These are phyloP conservation scores for Notothenia rossii DNA, from an alignment of 2,113 vertebrate species.

Conservation along the genomic window DNA sequence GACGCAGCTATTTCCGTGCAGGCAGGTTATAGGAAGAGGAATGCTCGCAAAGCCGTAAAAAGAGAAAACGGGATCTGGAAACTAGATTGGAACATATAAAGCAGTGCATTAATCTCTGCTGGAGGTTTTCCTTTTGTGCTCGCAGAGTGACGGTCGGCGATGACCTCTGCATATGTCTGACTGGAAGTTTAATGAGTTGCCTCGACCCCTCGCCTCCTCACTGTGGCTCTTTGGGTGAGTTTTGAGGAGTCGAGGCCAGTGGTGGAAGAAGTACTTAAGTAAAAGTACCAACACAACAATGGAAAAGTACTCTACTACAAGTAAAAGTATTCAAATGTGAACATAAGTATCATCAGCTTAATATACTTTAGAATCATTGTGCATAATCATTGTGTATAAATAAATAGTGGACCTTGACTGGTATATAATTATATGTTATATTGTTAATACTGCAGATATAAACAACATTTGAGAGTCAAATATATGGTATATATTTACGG, in stretches of 20 bases:
- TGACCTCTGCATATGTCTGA: constrained; percentile 68
- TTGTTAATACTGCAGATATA: too few species aligned
- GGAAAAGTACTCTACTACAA: not conserved
- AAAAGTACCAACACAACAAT: not conserved
- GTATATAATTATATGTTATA: not conserved
- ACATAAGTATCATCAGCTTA: not conserved
- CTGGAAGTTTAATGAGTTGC: constrained; percentile 46
- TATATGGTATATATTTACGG: too few species aligned
- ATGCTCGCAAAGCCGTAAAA: constrained; percentile 76
- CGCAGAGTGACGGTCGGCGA: constrained; percentile 7
- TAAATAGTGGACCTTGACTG: not conserved
- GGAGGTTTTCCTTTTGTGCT: constrained; percentile 64
- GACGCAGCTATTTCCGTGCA: constrained; percentile 78
- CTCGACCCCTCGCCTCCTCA: constrained; percentile 31
- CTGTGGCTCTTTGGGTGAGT: constrained; percentile 45
- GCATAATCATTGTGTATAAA: not conserved
- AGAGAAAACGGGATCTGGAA: constrained; percentile 79
- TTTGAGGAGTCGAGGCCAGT: not conserved
- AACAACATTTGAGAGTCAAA: not conserved
- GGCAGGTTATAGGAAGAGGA: constrained; percentile 75
- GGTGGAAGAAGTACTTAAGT: not conserved
- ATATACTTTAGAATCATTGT: not conserved
- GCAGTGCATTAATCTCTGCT: constrained; percentile 77
- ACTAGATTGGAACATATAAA: constrained; percentile 79
- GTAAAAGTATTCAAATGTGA: not conserved